These are phyloP conservation scores for Sebastes goodei DNA, from an alignment of 2,797 vertebrate genomes.

Conservation along the genomic window DNA sequence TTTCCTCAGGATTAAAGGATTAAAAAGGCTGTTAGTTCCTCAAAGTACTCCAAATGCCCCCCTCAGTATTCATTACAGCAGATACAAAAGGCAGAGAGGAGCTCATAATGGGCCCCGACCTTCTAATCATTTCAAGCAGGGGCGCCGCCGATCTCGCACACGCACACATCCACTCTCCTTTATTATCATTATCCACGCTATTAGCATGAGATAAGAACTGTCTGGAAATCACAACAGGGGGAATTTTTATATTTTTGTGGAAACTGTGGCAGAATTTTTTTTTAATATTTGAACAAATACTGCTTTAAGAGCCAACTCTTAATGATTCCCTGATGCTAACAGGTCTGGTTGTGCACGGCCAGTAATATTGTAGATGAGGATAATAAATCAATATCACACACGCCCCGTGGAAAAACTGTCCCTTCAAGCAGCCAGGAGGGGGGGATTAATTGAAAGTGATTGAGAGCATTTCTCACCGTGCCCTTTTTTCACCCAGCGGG, in stretches of 20 bases:
- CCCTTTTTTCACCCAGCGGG: conserved; percentile 85
- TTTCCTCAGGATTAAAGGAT: conserved; percentile 97
- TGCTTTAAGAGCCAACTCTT: neutral
- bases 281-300: conserved; percentile 38
- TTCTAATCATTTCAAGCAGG: conserved; percentile 83
- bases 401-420: conserved; percentile 64
- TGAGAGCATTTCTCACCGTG: conserved; percentile 78
- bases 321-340: conserved; percentile 62
- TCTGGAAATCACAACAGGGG: conserved; percentile 69
- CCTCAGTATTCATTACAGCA: conserved; percentile 92
- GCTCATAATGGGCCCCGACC: conserved; percentile 78
- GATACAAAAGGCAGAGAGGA: conserved; percentile 85
- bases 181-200: conserved; percentile 79
- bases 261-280: conserved; percentile 49
- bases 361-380: conserved; percentile 46
- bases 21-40: conserved; percentile 92
- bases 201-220: conserved; percentile 80
- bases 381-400: conserved; percentile 76
- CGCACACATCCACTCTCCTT: conserved; percentile 52
- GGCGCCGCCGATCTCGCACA: conserved; percentile 64
- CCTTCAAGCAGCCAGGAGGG: conserved; percentile 32
- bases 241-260: conserved; percentile 60
- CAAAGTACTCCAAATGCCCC: conserved; percentile 91
- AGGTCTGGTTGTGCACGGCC: conserved; percentile 38
- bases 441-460: conserved; percentile 80